Evolutionary conservation across 1,140 invertebrate species (phyloP), one percentile per base, ranked within the genome.

Genomic region (Procambarus clarkii): DNA sequence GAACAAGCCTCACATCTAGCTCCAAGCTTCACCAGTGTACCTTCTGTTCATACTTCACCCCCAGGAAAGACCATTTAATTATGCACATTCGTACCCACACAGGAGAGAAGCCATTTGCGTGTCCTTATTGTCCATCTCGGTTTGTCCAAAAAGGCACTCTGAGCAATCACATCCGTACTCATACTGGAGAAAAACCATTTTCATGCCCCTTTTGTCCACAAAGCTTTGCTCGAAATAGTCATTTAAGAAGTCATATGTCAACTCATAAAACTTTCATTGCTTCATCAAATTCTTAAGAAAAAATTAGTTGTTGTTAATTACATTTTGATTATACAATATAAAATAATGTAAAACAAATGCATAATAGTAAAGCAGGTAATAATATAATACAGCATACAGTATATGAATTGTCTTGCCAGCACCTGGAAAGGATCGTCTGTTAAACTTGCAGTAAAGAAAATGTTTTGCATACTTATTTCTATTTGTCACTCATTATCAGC

Each of bases 121-220:
- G 87, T 74, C 87, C 87, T 13, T 88, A 82, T 44, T 88, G 87
- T 71, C 80, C 79, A 9, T 81, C 64, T 18, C 79, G 87, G 79
- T 88, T 88, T 88, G 79, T 88, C 21, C 87, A 88, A 44, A 88
- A 88, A 81, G 87, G 78, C 21, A 88, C 87, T 71, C 79, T 88
- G 3, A 71, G 64, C 50, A 88, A 88, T 34, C 87, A 88, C 54
- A 82, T 88, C 34, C 78, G 87, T 15, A 88, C 79, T 71, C 87
- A 88, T 71, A 88, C 87, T 0, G 87, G 87, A n/a, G 87, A 88
- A 54, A 88, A 81, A n/a, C 87, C 87, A 24, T 88, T 54, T 64
- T 44, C 79, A 2, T 88, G 87, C 77, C 79, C 87, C 2, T 21
- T 69, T 7, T 88, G 87, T 79, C 34, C 45, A 18, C 78, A 74